A percentile compares a stretch with the other conserved stretches of the same genome.
Evolutionary conservation across 2,797 vertebrate genomes (phyloP).

Genomic region (Acestrorhynchus altus): DNA sequence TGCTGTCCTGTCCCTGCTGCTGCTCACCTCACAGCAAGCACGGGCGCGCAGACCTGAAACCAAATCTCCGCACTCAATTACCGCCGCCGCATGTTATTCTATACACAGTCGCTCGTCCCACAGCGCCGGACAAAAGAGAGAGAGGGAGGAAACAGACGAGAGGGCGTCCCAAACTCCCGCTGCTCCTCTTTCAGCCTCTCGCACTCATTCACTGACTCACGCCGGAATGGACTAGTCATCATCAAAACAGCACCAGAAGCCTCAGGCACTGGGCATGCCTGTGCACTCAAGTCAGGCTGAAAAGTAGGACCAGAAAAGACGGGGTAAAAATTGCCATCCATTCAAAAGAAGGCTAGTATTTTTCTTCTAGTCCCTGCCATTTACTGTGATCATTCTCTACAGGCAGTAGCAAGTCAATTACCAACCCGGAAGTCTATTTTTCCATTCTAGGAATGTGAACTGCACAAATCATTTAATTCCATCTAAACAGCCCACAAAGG

Average conservation of each 20-base stretch:
- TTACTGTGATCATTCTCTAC: not conserved
- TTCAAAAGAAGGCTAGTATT: not conserved
- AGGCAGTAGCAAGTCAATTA: slow-evolving; percentile 2
- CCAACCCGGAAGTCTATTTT: not conserved
- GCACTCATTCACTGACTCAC: not conserved
- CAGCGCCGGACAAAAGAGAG: slow-evolving; percentile 47
- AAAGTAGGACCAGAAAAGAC: slow-evolving; percentile 4
- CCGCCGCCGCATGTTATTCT: slow-evolving; percentile 55
- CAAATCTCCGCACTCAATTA: slow-evolving; percentile 53
- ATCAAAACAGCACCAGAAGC: not conserved
- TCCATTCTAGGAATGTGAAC: not conserved
- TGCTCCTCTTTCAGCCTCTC: slow-evolving; percentile 17
- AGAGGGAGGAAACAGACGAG: slow-evolving; percentile 43
- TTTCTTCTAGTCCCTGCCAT: not conserved
- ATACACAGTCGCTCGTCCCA: slow-evolving; percentile 46
- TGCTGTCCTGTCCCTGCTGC: slow-evolving; percentile 45
- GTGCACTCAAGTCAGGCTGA: not conserved
- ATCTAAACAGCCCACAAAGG: no score
- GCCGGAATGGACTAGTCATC: not conserved
- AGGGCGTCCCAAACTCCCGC: slow-evolving; percentile 33
- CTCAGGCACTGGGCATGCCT: slow-evolving; percentile 15
- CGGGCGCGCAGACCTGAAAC: slow-evolving; percentile 44
- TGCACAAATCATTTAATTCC: not conserved
- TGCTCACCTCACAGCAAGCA: slow-evolving; percentile 23
- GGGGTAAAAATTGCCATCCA: slow-evolving; percentile 1